Conservation (phyloP, 2,797 vertebrate species). For the Chanos chanos region DNA sequence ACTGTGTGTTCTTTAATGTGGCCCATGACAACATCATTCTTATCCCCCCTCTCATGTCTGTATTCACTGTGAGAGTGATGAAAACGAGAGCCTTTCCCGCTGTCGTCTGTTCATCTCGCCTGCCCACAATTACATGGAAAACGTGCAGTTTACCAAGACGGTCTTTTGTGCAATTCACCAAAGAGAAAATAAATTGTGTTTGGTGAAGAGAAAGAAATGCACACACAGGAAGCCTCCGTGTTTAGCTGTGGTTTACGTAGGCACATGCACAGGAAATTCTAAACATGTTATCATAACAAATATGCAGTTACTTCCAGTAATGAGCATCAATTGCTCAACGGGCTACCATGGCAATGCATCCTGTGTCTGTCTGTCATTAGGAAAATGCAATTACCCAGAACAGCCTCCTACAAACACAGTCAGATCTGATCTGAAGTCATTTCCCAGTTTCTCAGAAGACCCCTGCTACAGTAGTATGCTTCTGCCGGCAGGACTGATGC, state of each 20-base stretch:
- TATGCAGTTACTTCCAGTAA: slow-evolving; percentile 21
- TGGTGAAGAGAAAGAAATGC: slow-evolving; percentile 8
- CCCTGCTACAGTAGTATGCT: too few species aligned
- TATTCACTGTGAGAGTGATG: too few species aligned
- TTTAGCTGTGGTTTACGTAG: neutral
- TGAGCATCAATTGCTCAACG: slow-evolving; percentile 31
- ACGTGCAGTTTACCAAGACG: neutral
- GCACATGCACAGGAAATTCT: slow-evolving; percentile 11
- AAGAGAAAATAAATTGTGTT: slow-evolving; percentile 20
- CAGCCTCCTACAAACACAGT: slow-evolving; percentile 5
- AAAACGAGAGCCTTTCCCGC: too few species aligned
- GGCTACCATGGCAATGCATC: slow-evolving; percentile 33
- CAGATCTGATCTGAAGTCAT: slow-evolving; percentile 6
- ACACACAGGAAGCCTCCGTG: neutral
- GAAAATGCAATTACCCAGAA: slow-evolving; percentile 31
- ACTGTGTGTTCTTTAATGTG: too few species aligned
- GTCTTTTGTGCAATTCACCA: slow-evolving; percentile 10
- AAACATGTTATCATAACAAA: slow-evolving; percentile 25
- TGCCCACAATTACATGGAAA: neutral
- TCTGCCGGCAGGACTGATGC: too few species aligned
- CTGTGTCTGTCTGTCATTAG: slow-evolving; percentile 25
- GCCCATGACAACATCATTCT: too few species aligned
- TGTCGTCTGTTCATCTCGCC: slow-evolving; percentile 18
- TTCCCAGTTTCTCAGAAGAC: too few species aligned
- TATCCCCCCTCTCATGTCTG: too few species aligned